These are phyloP conservation scores for Lophius americanus DNA, from an alignment of 2,797 vertebrate genomes.

Conservation along the genomic window DNA sequence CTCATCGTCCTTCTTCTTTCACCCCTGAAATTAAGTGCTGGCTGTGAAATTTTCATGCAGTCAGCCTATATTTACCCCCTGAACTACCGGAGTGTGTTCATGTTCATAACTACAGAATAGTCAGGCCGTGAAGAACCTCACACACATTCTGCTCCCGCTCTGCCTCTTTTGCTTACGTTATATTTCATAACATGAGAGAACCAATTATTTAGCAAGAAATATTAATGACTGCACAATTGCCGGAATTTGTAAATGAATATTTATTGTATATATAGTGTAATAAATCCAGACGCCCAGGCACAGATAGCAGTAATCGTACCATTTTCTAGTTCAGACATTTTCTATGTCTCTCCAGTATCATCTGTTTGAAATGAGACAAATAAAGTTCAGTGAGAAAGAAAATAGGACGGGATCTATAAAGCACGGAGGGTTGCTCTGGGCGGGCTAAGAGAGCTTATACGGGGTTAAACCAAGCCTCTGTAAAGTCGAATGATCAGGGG, in stretches of 20 bases:
- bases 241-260: constrained; percentile 37
- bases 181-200: constrained; percentile 4
- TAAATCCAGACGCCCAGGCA: constrained; percentile 3
- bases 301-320: constrained; percentile 34
- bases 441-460: constrained; percentile 44
- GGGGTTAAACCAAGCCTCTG: constrained; percentile 36
- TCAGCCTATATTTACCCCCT: constrained; percentile 61
- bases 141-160: constrained; percentile 10
- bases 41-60: constrained; percentile 43
- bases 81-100: constrained; percentile 38
- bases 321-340: constrained; percentile 19
- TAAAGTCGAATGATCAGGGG: constrained; percentile 64
- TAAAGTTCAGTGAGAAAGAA: constrained; percentile 24
- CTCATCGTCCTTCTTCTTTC: constrained; percentile 9
- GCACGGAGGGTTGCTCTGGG: constrained; percentile 17
- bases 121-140: constrained; percentile 16
- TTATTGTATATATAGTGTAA: constrained; percentile 1
- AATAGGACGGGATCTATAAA: constrained; percentile 29
- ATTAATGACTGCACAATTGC: constrained; percentile 4
- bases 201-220: constrained; percentile 2
- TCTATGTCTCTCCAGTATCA: constrained; percentile 26
- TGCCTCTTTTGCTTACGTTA: neutral
- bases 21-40: constrained; percentile 47
- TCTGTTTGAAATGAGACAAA: constrained; percentile 51
- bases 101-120: constrained; percentile 28